Evolutionary conservation across 1,140 invertebrate genomes (phyloP), one percentile per base, ranked within the genome.

Genomic region (Saccostrea cuccullata): DNA sequence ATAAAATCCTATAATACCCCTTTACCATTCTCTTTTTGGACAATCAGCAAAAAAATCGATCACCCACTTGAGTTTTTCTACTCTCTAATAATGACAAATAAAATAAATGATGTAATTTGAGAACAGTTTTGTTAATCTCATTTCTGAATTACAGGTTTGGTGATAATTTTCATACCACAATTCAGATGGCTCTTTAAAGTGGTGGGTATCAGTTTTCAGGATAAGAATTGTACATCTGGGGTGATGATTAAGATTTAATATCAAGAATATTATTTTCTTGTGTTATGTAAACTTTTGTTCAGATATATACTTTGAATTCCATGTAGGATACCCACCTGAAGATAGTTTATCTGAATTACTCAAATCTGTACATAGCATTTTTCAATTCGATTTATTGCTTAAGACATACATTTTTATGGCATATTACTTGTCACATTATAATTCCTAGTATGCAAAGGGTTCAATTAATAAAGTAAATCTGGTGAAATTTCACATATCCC

Each of bases 91-190:
- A 77, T 26, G 8, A 1, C 30, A 77, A 30, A 26, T 26, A 26
- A 77, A 77, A 26, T 26, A 0, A 36, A 30, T 77, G 70, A 77
- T 77, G 70, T 30, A 77, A 77, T 15, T 26, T 15, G 23, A 36
- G 70, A 36, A 26, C 26, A 77, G 23, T 36, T 77, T 30, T 77
- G 23, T 77, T 77, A 26, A 2, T 12, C 2, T 26, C 23, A 9
- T 30, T 77, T 77, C 26, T 77, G 26, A 77, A 77, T 77, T 13
- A 30, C 70, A 77, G 70, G 70, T 77, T 77, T 15, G 70, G 70
- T 26, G 11, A 30, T 77, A 17, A 40, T 77, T 77, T 77, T 30
- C 70, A 30, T 77, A 77, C 70, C 15, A 13, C 13, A 30, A 12
- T 77, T 77, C 70, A 30, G 26, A 2, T 15, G 30, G 8, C 3